phyloP scores from a whole-genome alignment of 2,797 vertebrate species.

The Sebastes alutus region DNA sequence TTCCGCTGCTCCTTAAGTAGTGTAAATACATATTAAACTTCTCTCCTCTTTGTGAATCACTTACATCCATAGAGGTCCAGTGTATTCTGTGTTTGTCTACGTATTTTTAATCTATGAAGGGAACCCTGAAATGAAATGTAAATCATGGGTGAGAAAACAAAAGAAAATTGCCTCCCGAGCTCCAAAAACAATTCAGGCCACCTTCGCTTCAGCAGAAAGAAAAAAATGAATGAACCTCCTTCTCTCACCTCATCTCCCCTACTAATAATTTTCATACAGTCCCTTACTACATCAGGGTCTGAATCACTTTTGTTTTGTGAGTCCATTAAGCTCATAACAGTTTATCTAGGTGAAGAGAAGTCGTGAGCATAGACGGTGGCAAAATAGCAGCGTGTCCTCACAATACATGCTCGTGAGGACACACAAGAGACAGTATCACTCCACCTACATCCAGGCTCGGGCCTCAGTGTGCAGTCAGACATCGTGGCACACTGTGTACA shows the following conservation, averaged over 20 bases:
- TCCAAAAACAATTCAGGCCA: background rate
- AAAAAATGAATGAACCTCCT: background rate
- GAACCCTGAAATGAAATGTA: background rate
- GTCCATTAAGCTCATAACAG: constrained; percentile 11
- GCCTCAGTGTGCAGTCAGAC: constrained; percentile 51
- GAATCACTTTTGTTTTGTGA: constrained; percentile 7
- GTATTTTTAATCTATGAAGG: background rate
- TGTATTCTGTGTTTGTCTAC: background rate
- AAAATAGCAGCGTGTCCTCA: constrained; percentile 36
- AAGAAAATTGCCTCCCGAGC: background rate
- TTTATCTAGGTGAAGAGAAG: constrained; percentile 9
- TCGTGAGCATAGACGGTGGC: constrained; percentile 24
- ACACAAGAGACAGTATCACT: constrained; percentile 43
- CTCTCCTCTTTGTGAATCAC: background rate
- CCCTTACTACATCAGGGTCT: background rate
- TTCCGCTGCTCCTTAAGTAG: too few species aligned
- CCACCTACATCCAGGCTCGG: constrained; percentile 55
- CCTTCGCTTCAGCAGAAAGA: background rate
- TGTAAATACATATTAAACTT: background rate
- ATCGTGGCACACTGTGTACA: constrained; percentile 40
- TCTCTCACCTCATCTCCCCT: background rate
- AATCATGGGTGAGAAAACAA: background rate
- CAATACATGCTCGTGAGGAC: constrained; percentile 25
- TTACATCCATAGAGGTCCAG: background rate
- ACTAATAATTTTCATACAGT: background rate